Base-by-base conservation (phyloP, 2,888 invertebrate genomes). In the Phymatocera aterrima region DNA sequence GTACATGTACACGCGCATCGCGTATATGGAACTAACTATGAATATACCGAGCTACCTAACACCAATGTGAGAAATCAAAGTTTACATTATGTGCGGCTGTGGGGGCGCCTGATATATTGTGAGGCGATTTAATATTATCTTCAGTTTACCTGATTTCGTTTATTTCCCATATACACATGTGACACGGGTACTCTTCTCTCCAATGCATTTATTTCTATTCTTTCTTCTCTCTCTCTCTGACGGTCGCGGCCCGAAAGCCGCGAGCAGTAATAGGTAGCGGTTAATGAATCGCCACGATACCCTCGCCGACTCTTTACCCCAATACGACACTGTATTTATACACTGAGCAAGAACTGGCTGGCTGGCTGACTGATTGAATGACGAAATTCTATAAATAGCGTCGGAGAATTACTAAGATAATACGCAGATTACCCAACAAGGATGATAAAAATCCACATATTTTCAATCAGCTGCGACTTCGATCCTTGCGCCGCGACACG, bases 371-470 rank as follows among this genome's bases (percentile, higher is more conserved):
- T 54, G 54, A 61, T 31, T 61, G 61, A 61, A 12, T 21, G n/a
- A n/a, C n/a, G 68, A 68, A 72, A 34, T 40, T 57, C 57, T 75
- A 75, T 57, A 75, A 75, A 75, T 72, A 72, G 72, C 48, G 10
- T 34, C 18, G 10, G n/a, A n/a, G 34, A 51, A 18, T 72, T 34
- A 51, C 48, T 34, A 72, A 51, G 51, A 72, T 51, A 15, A 72
- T 51, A 72, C 34, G 15, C 28, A 31, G 48, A 51, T 72, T 34
- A 72, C 34, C 31, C 72, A 48, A 72, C 51, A n/a, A 34, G 51
- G 21, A 72, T n/a, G n/a, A n/a, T n/a, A 51, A n/a, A 72, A 34
- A 72, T 34, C 21, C 5, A 1, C 24, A 12, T 12, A 28, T 57
- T 57, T 28, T 57, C 15, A 28, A 37, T 51, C 51, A 51, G 4